Evolutionary conservation across 2,797 vertebrate genomes (phyloP).

Genomic region (Cephalopachus bancanus): DNA sequence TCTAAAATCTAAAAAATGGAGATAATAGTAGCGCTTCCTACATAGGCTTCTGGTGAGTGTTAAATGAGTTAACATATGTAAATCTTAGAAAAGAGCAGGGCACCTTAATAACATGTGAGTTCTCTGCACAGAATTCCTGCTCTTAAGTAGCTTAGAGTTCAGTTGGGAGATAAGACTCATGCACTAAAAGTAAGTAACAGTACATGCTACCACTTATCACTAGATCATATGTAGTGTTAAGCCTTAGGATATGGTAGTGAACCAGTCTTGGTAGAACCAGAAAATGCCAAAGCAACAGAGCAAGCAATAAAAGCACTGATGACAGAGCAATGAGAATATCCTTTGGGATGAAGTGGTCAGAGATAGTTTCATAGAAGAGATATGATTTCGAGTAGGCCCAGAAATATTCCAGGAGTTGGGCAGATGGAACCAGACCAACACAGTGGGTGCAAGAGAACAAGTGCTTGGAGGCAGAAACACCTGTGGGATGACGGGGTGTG

Average conservation of each 20-base stretch:
- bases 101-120: neutral
- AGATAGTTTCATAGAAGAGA: neutral
- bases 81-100: neutral
- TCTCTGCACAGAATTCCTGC: neutral
- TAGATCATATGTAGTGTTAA: neutral
- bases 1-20: slow-evolving; percentile 9
- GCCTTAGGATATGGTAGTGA: slow-evolving; percentile 2
- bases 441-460: neutral
- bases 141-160: neutral
- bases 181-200: neutral
- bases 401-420: neutral
- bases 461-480: neutral
- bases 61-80: neutral
- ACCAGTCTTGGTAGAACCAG: neutral
- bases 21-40: neutral
- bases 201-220: neutral
- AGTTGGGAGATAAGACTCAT: neutral
- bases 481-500: neutral
- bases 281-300: neutral
- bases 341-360: neutral
- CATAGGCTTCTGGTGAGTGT: neutral
- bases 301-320: neutral
- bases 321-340: neutral
- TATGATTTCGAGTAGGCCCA: neutral
- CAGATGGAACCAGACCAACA: neutral